Evolutionary conservation across 2,113 vertebrate genomes (phyloP).

Genomic region (Heliornis fulica): DNA sequence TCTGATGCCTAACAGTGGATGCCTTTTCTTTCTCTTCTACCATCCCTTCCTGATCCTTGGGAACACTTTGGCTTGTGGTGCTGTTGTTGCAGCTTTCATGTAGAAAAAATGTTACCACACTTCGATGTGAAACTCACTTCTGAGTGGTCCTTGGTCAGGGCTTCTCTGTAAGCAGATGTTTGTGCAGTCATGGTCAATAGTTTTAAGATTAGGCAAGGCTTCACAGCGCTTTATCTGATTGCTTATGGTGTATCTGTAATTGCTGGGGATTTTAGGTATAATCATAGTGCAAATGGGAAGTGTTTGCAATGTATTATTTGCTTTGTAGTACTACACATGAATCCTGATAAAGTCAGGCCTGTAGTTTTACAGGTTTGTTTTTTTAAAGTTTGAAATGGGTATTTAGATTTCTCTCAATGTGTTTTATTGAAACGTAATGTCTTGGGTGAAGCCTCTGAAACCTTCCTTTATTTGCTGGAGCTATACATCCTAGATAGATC

Average conservation of each 20-base stretch:
- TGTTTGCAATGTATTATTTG: not conserved
- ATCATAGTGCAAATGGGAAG: not conserved
- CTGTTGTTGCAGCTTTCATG: not conserved
- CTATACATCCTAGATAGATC: not conserved
- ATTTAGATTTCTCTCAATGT: not conserved
- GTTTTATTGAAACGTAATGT: not conserved
- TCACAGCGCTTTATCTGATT: constrained; percentile 2
- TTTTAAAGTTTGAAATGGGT: not conserved
- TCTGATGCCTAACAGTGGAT: not conserved
- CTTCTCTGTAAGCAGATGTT: constrained; percentile 5
- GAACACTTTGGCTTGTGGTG: not conserved
- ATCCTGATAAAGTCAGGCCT: not conserved
- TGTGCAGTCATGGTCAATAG: not conserved
- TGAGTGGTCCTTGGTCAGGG: not conserved
- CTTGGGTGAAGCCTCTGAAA: not conserved
- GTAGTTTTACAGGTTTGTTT: not conserved
- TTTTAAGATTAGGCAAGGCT: not conserved
- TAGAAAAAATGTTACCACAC: not conserved
- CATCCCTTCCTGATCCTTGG: not conserved
- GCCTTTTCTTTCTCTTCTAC: not conserved
- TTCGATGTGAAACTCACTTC: constrained; percentile 3
- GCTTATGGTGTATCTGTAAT: not conserved
- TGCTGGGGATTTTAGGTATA: not conserved
- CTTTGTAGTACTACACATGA: not conserved
- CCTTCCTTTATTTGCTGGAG: not conserved